phyloP scores from a whole-genome alignment of 2,888 invertebrate genomes.

The Myopa testacea region DNA sequence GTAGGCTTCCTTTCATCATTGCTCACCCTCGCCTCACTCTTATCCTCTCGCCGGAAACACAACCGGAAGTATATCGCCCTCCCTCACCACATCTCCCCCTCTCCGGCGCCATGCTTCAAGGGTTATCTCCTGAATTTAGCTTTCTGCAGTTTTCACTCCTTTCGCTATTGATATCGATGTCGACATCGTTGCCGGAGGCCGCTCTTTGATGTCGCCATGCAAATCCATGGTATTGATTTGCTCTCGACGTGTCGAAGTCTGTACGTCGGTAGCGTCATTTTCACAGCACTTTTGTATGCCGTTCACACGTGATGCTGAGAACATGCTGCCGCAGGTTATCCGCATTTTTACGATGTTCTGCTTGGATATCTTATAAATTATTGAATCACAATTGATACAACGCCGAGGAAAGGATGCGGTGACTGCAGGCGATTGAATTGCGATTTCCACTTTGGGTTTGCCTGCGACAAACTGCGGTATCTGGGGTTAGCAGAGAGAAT shows the following conservation, averaged over 20 bases:
- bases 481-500: no score
- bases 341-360: neutral
- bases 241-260: constrained; percentile 5
- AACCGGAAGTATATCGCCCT: neutral
- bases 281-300: no score
- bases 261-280: neutral
- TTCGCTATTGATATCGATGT: neutral
- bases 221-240: constrained; percentile 31
- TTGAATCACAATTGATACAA: neutral
- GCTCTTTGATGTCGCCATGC: constrained; percentile 34
- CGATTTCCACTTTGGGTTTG: no score
- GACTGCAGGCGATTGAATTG: no score
- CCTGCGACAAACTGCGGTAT: no score
- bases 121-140: no score
- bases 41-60: neutral
- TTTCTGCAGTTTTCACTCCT: no score
- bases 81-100: neutral
- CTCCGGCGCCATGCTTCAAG: neutral
- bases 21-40: neutral
- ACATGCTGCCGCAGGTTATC: neutral
- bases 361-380: neutral
- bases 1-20: neutral
- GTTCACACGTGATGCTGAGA: neutral
- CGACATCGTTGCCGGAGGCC: constrained; percentile 13
- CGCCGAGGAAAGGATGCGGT: no score